Evolutionary conservation across 2,797 vertebrate genomes (phyloP), one percentile per base, ranked within the genome.

Genomic region (Clarias fuscus): DNA sequence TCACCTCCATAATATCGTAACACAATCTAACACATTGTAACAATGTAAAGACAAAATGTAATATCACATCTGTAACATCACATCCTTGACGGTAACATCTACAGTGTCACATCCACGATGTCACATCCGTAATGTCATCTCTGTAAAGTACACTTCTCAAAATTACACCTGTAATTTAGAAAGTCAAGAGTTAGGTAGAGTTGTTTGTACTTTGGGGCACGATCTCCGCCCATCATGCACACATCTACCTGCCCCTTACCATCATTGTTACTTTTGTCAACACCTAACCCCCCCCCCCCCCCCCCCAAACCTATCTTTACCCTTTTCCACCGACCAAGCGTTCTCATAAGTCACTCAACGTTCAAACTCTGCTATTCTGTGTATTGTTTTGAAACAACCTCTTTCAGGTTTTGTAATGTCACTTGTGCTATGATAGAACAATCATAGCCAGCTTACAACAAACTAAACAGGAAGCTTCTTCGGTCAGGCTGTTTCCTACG

Each of bases 401-500:
- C 24, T 33, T 58, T 76, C 73, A 27, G 37, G 18, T 43, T 59
- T 59, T 62, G 24, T 64, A 73, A 73, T 7, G 7, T 56, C 30
- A 48, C n/a, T 53, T 20, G 27, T 59, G 64, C 72, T 79, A 67
- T 27, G 43, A 33, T 48, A 71, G 24, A 88, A 85, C 89, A 92
- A 92, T 92, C 87, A 86, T 83, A 82, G 84, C 86, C 15, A 18
- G 81, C 83, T 62, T 33, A 80, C 18, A 73, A 24, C 48, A 82
- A 79, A 43, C 76, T 82, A 75, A 73, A 90, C 92, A 94, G 93
- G 93, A 95, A 95, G 85, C 81, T 33, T 84, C 62, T 89, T 62
- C 27, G 89, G 88, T 90, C 89, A 89, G 82, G 22, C 83, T 72
- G 83, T 89, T 94, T 94, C 91, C 92, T 90, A 86, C 86, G 64